Base-by-base conservation (phyloP, 1,140 invertebrate genomes). In the Sycophila sp. region DNA sequence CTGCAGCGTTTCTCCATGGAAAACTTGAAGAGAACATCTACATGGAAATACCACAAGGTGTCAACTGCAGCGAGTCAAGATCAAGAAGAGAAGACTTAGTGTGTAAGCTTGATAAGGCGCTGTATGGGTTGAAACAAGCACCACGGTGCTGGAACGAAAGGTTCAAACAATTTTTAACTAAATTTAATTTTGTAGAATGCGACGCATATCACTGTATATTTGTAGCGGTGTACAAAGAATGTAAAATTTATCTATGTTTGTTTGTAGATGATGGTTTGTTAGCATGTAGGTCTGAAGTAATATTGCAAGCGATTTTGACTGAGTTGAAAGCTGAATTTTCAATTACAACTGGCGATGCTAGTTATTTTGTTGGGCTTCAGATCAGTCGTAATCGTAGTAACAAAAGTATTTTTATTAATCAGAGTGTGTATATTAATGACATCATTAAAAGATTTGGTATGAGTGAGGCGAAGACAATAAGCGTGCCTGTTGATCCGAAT, bases 381-480 rank as follows among this genome's bases (percentile, higher is more conserved):
- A 24, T 56, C 7, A 4, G 34, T 0, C n/a, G 30, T 4, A 15
- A 56, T 15, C 1, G 28, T 2, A 17, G 1, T 1, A 30, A 32
- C 4, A 32, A 34, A 15, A 5, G 8, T 13, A 32, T 56, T 1
- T 34, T 51, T 32, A 30, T 75, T 7, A 40, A 51, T 63, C 77
- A 78, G 53, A 56, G 10, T 6, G 67, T 67, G 28, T 78, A 80
- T 62, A 68, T 69, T 1, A 8, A 55, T 10, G 56, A 70, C 2
- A 11, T 80, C 0, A 22, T 77, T 3, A 34, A 72, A 17, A 69
- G 55, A 49, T 80, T 75, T 34, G 53, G 56, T 4, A 79, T 78
- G 75, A 22, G 3, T 10, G 59, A 75, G 51, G 77, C 53, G 5
- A 76, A 80, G 2, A 51, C 73, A 13, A 42, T 74, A 7, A n/a